Base-by-base conservation (phyloP, 1,140 invertebrate genomes). In the Nilaparvata lugens region DNA sequence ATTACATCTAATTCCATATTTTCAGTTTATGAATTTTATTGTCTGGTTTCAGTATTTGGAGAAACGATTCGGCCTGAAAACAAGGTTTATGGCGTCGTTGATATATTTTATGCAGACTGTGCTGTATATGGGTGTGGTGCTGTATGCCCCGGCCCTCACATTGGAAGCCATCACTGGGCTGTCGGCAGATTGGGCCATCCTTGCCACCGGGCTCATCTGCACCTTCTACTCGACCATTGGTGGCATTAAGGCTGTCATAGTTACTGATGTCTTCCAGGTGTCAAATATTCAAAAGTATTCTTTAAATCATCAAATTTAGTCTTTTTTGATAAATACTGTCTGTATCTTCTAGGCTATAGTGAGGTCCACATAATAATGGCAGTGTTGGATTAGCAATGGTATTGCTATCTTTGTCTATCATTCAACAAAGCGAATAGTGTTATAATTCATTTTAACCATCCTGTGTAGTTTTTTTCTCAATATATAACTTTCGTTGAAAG, bases 111-210 rank as follows among this genome's bases (percentile, higher is more conserved):
- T 91, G 4, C 90, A 93, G 75, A 87, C 92, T 82, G 74, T 93
- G 43, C 73, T 97, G n/a, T 97, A 96, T 68, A 94, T 94, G 78
- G 90, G 91, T 3, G 87, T 97, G 66, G 93, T 95, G 0, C 76
- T 97, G 0, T 96, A 93, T 74, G 93, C 93, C 0, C 94, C 94
- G 2, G 87, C 93, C 2, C 78, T 96, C 61, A 91, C 93, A 0
- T 69, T 97, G 18, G 90, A 91, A 74, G 87, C 91, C 16, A 89
- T 95, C 43, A 91, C 89, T 6, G 88, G 87, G 9, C 69, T 92
- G 7, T 82, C 83, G 35, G 81, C 83, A 73, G 75, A 83, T 52
- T 74, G 81, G 56, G 87, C 91, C 7, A 91, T 97, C 56, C 69
- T 94, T 40, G 79, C 84, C 4, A 85, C 95, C 23, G 91, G 89